phyloP scores from a whole-genome alignment of 2,888 invertebrate genomes.

The Luperina nickerlii region DNA sequence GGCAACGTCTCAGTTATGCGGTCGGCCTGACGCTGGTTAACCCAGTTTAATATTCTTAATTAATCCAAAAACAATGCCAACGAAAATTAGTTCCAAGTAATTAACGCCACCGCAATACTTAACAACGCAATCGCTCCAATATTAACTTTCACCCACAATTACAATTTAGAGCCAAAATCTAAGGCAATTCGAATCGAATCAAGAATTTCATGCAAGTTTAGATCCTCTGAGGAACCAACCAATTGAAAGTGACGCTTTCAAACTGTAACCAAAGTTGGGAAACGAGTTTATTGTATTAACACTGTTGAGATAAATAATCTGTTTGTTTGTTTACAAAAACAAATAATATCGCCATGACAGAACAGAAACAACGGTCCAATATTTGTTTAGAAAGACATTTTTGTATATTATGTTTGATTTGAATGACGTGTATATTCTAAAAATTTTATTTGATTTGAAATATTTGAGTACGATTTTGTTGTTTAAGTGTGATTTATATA shows the following conservation, averaged over 20 bases:
- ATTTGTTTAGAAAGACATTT: neutral
- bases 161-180: constrained; percentile 19
- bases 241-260: constrained; percentile 40
- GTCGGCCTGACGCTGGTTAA: neutral
- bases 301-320: neutral
- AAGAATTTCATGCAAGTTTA: constrained; percentile 34
- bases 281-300: constrained; percentile 4
- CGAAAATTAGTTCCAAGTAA: constrained; percentile 20
- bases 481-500: too few relatives aligned
- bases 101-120: constrained; percentile 19
- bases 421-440: neutral
- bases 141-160: constrained; percentile 41
- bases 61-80: constrained; percentile 7
- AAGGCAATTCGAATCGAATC: constrained; percentile 31
- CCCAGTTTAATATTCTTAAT: neutral
- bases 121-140: constrained; percentile 13
- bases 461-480: neutral
- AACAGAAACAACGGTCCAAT: neutral
- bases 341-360: neutral
- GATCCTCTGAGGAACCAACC: constrained; percentile 8
- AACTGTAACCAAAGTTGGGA: neutral
- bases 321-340: constrained; percentile 13
- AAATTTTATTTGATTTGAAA: neutral
- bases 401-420: neutral
- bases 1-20: too few relatives aligned